A percentile compares a stretch with the other conserved stretches of the same genome.
phyloP scores from a whole-genome alignment of 2,888 invertebrate species.

The Petrolisthes manimaculis region DNA sequence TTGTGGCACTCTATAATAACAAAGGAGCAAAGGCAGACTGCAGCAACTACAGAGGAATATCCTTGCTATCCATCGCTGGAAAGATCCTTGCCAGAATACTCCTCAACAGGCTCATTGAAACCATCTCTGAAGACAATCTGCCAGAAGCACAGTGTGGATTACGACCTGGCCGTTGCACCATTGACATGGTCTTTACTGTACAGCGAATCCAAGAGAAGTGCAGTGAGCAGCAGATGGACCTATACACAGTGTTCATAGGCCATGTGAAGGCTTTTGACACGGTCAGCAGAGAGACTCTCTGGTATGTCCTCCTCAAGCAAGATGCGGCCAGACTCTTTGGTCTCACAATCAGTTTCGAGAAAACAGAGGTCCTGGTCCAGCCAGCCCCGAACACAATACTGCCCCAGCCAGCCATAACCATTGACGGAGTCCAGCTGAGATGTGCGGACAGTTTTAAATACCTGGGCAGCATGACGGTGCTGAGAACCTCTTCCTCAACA shows the following conservation, averaged over 20 bases:
- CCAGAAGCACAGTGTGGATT: slow-evolving; percentile 21
- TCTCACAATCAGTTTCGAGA: too few relatives aligned
- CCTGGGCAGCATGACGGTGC: background rate
- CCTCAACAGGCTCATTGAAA: background rate
- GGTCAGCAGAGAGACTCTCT: background rate
- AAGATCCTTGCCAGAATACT: slow-evolving; percentile 18
- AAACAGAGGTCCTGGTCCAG: background rate
- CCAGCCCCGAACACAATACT: background rate
- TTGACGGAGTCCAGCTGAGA: background rate
- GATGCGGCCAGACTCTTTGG: too few relatives aligned
- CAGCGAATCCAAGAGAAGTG: slow-evolving; percentile 18
- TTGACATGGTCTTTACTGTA: slow-evolving; percentile 28
- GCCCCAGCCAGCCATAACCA: background rate
- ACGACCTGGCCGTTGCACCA: background rate
- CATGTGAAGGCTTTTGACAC: background rate
- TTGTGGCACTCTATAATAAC: slow-evolving; percentile 8
- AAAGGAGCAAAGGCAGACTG: slow-evolving; percentile 21
- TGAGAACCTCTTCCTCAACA: too few relatives aligned
- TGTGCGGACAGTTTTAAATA: background rate
- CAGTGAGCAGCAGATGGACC: background rate
- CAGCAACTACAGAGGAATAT: slow-evolving; percentile 26
- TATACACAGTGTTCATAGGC: background rate
- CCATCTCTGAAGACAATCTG: background rate
- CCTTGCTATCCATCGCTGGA: slow-evolving; percentile 23
- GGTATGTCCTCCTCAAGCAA: background rate